Percentiles rank a stretch among this genome's conserved stretches.
Evolutionary conservation across 2,888 invertebrate genomes (phyloP).

Genomic region (Caenorhabditis imperialis): DNA sequence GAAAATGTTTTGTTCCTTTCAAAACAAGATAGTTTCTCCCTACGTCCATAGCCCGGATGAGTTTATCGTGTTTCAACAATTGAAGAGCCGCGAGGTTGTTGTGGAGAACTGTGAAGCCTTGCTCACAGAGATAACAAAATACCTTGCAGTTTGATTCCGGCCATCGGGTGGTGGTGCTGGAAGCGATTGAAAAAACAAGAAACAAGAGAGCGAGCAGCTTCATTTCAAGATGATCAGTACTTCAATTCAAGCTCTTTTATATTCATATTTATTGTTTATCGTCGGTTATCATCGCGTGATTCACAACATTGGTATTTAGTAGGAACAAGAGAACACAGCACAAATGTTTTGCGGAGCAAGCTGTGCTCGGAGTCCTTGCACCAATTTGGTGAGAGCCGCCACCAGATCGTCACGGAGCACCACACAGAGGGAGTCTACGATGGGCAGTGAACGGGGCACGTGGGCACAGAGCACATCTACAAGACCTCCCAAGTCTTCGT

Average conservation of each 20-base stretch:
- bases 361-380: conserved; percentile 18
- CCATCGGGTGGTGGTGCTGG: not conserved
- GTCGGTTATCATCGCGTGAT: no score
- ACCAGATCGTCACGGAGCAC: conserved; percentile 36
- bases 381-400: conserved; percentile 3
- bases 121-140: conserved; percentile 31
- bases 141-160: conserved; percentile 12
- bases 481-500: conserved; percentile 11
- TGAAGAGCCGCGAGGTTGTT: conserved; percentile 19
- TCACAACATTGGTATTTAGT: no score
- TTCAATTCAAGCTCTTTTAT: no score
- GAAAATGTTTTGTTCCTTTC: not conserved
- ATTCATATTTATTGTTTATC: no score
- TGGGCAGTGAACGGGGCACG: conserved; percentile 16
- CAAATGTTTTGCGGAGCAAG: conserved; percentile 9
- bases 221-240: no score
- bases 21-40: not conserved
- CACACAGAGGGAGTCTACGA: conserved; percentile 28
- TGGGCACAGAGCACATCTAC: conserved; percentile 21
- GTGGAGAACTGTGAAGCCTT: conserved; percentile 18
- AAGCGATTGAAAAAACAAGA: not conserved
- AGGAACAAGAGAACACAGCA: not conserved
- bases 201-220: no score
- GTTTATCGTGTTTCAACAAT: conserved; percentile 11
- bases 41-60: conserved; percentile 20